These are phyloP conservation scores for Penelope pileata DNA, from an alignment of 2,113 vertebrate species.

Conservation along the genomic window DNA sequence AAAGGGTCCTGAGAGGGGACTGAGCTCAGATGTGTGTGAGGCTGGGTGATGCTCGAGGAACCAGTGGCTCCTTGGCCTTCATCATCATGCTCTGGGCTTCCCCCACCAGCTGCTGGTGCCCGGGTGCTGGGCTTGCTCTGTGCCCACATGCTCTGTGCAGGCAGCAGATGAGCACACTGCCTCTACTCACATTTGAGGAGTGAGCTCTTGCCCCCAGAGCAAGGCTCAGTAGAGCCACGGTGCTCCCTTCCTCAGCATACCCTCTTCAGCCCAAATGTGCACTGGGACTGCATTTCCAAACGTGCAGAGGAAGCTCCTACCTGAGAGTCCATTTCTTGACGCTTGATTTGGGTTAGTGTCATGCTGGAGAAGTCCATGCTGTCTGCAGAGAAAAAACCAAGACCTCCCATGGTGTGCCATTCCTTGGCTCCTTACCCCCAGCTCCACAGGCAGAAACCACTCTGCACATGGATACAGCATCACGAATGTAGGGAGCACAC, in stretches of 20 bases:
- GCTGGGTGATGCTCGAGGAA: accelerated
- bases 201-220: background rate
- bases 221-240: background rate
- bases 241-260: background rate
- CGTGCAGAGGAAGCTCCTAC: conserved; percentile 61
- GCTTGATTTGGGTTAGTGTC: conserved; percentile 96
- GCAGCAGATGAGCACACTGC: background rate
- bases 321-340: conserved; percentile 98
- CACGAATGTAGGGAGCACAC: accelerated
- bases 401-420: accelerated
- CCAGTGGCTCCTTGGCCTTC: accelerated
- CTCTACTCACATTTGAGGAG: background rate
- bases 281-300: background rate
- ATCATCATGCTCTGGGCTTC: background rate
- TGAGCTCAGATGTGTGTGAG: background rate
- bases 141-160: no score
- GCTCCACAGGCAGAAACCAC: background rate
- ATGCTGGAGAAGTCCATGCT: conserved; percentile 96
- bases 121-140: background rate
- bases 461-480: accelerated
- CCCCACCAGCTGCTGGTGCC: background rate
- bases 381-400: conserved; percentile 74
- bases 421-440: accelerated
- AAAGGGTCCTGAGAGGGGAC: background rate
- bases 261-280: background rate